Percentiles rank a stretch among this genome's conserved stretches.
phyloP scores from a whole-genome alignment of 2,113 vertebrate species.

The Etheostoma spectabile region DNA sequence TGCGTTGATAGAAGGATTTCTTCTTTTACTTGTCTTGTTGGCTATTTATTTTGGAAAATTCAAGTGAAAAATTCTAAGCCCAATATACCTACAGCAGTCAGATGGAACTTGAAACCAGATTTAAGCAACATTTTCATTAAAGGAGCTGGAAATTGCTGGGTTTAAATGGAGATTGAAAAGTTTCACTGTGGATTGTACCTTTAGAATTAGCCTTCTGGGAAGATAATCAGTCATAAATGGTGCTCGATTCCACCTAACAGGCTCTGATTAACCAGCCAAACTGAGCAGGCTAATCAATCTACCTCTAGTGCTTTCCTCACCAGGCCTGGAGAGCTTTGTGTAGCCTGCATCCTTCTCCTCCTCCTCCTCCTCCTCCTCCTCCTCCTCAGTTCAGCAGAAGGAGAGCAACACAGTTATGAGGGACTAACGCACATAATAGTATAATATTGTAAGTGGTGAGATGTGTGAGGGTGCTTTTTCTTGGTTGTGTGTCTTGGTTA shows the following conservation, averaged over 20 bases:
- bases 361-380: conserved; percentile 13
- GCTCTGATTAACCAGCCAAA: conserved; percentile 78
- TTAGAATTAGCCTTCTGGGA: conserved; percentile 59
- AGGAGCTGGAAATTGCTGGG: conserved; percentile 26
- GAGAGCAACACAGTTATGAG: conserved; percentile 34
- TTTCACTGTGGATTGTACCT: conserved; percentile 58
- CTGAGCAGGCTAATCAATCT: conserved; percentile 77
- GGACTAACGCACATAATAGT: not conserved
- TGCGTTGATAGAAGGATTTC: not conserved
- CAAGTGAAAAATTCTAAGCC: not conserved
- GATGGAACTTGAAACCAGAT: conserved; percentile 34
- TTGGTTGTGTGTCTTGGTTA: not conserved
- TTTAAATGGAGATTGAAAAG: conserved; percentile 56
- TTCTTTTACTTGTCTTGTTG: not conserved
- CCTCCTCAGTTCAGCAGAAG: conserved; percentile 23
- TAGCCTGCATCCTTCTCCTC: conserved; percentile 45
- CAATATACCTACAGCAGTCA: not conserved
- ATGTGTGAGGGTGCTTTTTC: conserved; percentile 6
- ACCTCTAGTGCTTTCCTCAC: conserved; percentile 62
- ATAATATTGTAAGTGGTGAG: not conserved
- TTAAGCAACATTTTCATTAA: conserved; percentile 29
- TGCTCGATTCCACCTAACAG: conserved; percentile 70
- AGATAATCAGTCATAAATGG: conserved; percentile 79
- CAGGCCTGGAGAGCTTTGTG: conserved; percentile 53
- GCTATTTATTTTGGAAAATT: conserved; percentile 1